Evolutionary conservation across 2,113 vertebrate species (phyloP).

Genomic region (Rhea americana): DNA sequence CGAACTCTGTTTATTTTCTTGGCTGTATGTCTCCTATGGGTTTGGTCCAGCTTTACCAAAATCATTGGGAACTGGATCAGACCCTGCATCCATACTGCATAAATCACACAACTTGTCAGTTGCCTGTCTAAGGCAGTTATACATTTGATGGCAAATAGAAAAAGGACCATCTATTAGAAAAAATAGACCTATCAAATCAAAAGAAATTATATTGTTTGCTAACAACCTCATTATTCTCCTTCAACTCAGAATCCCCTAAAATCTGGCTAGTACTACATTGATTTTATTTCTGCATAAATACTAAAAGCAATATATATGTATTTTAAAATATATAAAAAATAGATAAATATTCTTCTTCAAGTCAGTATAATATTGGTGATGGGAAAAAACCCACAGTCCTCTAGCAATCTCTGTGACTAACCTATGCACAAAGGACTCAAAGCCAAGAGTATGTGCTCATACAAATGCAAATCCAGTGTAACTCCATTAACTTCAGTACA

Average conservation of each 20-base stretch:
- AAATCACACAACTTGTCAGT: neutral
- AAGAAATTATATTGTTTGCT: neutral
- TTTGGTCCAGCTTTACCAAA: neutral
- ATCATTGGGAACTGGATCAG: neutral
- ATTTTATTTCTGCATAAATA: neutral
- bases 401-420: neutral
- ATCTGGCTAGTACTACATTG: neutral
- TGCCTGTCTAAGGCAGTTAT: neutral
- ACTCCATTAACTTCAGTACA: neutral
- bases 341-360: neutral
- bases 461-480: neutral
- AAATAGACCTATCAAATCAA: neutral
- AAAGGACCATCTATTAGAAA: neutral
- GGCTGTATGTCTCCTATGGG: neutral
- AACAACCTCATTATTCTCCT: neutral
- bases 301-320: neutral
- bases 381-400: neutral
- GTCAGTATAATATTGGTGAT: neutral
- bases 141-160: neutral
- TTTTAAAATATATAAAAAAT: neutral
- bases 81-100: neutral
- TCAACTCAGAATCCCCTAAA: neutral
- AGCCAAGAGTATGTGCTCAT: neutral
- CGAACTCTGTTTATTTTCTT: neutral
- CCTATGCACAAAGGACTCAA: neutral